Percentiles rank a stretch among this genome's conserved stretches.
phyloP scores from a whole-genome alignment of 2,113 vertebrate genomes.

The Callaeas wilsoni region DNA sequence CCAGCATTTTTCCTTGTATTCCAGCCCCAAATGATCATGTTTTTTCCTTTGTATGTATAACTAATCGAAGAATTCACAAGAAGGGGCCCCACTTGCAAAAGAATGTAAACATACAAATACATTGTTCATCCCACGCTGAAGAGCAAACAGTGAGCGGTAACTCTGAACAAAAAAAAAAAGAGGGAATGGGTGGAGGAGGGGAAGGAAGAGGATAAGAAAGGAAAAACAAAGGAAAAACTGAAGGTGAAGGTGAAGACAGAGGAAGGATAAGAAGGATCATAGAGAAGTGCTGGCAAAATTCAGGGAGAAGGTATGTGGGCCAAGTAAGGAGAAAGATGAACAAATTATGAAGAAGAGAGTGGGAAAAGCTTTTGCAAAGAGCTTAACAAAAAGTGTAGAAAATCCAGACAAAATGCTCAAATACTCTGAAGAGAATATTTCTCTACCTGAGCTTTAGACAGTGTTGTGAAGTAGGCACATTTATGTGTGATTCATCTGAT shows the following conservation, averaged over 20 bases:
- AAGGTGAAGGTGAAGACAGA: background rate
- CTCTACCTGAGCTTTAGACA: background rate
- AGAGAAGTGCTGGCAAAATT: background rate
- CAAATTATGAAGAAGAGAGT: background rate
- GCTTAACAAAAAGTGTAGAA: background rate
- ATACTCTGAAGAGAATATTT: background rate
- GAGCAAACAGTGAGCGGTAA: background rate
- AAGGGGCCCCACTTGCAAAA: background rate
- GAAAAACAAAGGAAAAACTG: background rate
- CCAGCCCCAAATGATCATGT: background rate
- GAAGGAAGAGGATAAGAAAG: background rate
- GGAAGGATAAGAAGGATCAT: background rate
- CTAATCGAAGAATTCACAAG: background rate
- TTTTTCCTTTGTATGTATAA: background rate
- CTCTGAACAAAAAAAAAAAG: background rate
- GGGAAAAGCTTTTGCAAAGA: background rate
- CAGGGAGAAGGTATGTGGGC: background rate
- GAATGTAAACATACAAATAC: background rate
- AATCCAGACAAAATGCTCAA: background rate
- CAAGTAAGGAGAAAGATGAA: background rate
- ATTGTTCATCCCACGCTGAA: background rate
- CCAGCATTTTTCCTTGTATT: background rate
- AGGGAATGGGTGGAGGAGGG: accelerated
- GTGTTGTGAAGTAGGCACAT: background rate
- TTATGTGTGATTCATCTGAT: background rate